phyloP scores from a whole-genome alignment of 2,888 invertebrate genomes.

The Thelaira solivaga region DNA sequence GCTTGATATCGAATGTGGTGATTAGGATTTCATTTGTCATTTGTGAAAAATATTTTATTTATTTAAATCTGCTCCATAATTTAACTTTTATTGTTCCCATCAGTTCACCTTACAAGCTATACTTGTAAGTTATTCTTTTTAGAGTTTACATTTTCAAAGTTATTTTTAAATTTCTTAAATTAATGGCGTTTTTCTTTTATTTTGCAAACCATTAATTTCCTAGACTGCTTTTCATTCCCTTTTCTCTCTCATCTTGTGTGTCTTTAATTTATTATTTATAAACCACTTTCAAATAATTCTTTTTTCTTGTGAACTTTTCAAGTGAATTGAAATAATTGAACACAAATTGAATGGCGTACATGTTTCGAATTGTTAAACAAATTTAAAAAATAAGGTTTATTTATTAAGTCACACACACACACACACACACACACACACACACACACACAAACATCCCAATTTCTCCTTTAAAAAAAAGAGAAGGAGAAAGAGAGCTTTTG shows the following conservation, averaged over 20 bases:
- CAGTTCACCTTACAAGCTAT: too few species aligned
- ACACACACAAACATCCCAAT: background rate
- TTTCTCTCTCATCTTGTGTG: background rate
- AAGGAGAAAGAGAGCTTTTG: too few species aligned
- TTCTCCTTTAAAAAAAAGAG: too few species aligned
- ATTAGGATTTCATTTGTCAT: too few species aligned
- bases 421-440: background rate
- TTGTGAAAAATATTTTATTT: too few species aligned
- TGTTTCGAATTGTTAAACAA: slow-evolving; percentile 56
- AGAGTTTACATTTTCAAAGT: background rate
- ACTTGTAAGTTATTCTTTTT: background rate
- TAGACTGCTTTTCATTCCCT: background rate
- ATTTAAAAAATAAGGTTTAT: slow-evolving; percentile 21
- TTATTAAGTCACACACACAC: background rate
- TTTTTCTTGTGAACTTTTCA: slow-evolving; percentile 39
- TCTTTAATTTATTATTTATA: slow-evolving; percentile 59
- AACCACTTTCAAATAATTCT: slow-evolving; percentile 49
- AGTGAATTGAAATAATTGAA: slow-evolving; percentile 61
- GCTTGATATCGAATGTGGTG: too few species aligned
- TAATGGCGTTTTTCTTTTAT: slow-evolving; percentile 4
- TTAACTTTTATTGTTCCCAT: too few species aligned
- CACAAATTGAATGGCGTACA: slow-evolving; percentile 61
- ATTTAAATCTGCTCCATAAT: too few species aligned
- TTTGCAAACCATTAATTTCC: slow-evolving; percentile 18
- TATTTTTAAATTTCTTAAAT: slow-evolving; percentile 11